These are phyloP conservation scores for Spilarctia lutea DNA, from an alignment of 2,888 invertebrate genomes.

Conservation along the genomic window DNA sequence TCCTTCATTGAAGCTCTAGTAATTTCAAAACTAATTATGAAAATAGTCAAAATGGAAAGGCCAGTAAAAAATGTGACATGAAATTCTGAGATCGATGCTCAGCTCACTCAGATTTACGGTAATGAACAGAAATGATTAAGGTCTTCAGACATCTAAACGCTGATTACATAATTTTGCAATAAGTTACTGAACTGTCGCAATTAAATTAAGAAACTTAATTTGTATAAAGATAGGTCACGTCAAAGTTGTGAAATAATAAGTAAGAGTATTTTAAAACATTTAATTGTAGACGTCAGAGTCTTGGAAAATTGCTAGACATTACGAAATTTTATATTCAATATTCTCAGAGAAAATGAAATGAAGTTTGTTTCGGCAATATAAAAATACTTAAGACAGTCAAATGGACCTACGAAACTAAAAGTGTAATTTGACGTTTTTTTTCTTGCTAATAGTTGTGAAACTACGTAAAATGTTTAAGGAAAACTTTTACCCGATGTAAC, in stretches of 20 bases:
- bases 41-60: background rate
- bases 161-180: background rate
- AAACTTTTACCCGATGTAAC: constrained; percentile 48
- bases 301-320: background rate
- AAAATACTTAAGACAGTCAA: background rate
- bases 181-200: background rate
- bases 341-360: background rate
- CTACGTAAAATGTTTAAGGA: constrained; percentile 39
- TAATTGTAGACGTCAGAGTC: background rate
- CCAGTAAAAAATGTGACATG: background rate
- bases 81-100: background rate
- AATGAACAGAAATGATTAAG: background rate
- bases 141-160: background rate
- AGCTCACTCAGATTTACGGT: background rate
- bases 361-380: background rate
- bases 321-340: background rate
- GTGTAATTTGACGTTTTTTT: background rate
- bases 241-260: background rate
- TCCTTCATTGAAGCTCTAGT: background rate
- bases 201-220: background rate
- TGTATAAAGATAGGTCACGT: background rate
- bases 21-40: background rate
- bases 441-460: constrained; percentile 11
- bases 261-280: background rate
- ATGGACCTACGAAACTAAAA: background rate